A percentile compares a stretch with the other conserved stretches of the same genome.
Conservation (phyloP, 2,888 invertebrate species). For the Sarcophaga rosellei region DNA sequence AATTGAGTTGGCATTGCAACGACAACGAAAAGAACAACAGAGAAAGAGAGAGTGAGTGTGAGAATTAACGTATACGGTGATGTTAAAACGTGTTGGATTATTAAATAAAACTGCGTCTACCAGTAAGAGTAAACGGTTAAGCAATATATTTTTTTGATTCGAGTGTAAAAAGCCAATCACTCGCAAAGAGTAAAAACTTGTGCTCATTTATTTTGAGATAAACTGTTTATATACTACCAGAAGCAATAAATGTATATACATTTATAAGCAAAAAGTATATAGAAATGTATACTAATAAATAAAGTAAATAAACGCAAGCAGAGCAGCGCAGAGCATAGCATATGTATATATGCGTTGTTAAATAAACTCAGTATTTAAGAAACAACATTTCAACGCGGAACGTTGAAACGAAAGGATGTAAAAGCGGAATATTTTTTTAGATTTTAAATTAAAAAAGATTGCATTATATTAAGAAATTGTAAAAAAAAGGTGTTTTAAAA, state of each 20-base stretch:
- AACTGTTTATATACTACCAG: slow-evolving; percentile 3
- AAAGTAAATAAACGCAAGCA: slow-evolving; percentile 19
- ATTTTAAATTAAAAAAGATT: not conserved
- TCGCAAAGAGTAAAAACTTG: slow-evolving; percentile 46
- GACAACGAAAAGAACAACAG: slow-evolving; percentile 20
- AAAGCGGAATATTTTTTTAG: not conserved
- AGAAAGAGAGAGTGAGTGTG: slow-evolving; percentile 33
- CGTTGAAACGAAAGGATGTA: slow-evolving; percentile 65
- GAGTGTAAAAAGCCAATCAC: slow-evolving; percentile 54
- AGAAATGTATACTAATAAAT: slow-evolving; percentile 56
- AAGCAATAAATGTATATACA: not conserved
- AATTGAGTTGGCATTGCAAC: not conserved
- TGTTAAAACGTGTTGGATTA: not conserved
- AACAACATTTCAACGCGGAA: slow-evolving; percentile 68
- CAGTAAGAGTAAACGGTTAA: no score
- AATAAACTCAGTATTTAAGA: slow-evolving; percentile 34
- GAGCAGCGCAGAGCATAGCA: not conserved
- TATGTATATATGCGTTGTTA: slow-evolving; percentile 27
- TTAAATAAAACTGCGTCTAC: no score
- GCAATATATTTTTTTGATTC: no score
- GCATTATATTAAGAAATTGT: not conserved
- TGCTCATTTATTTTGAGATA: slow-evolving; percentile 51
- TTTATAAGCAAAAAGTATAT: slow-evolving; percentile 4
- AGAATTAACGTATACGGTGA: rapidly evolving
- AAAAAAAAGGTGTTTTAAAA: not conserved